Base-by-base conservation (phyloP, 2,113 vertebrate species). In the Dipodomys ordii region DNA sequence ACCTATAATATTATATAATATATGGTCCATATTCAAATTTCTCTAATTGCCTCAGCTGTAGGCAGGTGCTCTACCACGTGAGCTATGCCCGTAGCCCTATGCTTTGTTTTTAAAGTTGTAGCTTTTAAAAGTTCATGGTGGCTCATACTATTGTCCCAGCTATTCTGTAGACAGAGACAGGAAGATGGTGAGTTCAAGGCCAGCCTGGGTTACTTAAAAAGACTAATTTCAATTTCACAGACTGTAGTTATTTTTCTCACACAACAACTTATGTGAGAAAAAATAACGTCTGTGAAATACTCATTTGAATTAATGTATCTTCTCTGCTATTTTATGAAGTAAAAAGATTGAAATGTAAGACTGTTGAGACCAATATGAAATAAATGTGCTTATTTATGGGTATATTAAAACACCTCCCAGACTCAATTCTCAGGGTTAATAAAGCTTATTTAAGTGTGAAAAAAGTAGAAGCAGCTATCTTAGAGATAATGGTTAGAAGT, bases 371-470 rank as follows among this genome's bases (percentile, higher is more conserved):
- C 12, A 88, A 27, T 32, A 78, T 87, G 20, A 74, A 93, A 74
- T 94, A n/a, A 28, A 53, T 65, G 89, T 39, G 49, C 10, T 32
- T 92, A 16, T 72, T 93, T 82, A 87, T 65, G 81, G 8, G 27
- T 87, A 81, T 46, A 86, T 83, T 94, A 68, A 90, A 65, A 89
- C 32, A 92, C 18, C n/a, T 87, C 80, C 18, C 7, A 82, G 46
- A 76, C 8, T 94, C 20, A 79, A 12, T 87, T 95, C 76, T 88
- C 15, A 95, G 71, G 91, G n/a, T 95, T 80, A 94, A 49, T 60
- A 88, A 90, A 92, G 64, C 44, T 68, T 88, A 4, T 88, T 93
- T 84, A 95, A 74, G 62, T 85, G 44, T 35, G 35, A 72, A 90
- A 93, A 88, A 71, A 87, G 15, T 88, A 64, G 81, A 88, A 91